Base-by-base conservation (phyloP, 2,113 vertebrate species). In the Uropsilus gracilis region DNA sequence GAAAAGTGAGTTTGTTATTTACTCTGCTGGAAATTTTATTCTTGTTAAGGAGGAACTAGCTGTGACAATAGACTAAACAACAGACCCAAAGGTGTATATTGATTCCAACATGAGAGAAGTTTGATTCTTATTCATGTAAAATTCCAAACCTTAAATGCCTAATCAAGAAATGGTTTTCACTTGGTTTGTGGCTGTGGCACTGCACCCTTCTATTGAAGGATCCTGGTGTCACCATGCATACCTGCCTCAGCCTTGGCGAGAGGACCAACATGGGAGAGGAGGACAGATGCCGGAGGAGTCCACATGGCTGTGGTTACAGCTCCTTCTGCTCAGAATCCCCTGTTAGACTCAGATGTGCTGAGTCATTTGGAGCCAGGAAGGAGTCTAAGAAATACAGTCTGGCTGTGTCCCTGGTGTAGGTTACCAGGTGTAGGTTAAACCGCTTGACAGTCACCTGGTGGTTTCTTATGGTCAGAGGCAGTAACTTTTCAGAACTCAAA, bases 141-240 rank as follows among this genome's bases (percentile, higher is more conserved):
- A 17, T 34, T 68, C 64, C 16, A 37, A 68, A 68, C 20, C 9
- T 3, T 34, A 68, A n/a, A 68, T 68, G 16, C 28, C n/a, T 68
- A n/a, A 18, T 4, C 13, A 68, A 34, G 32, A 68, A 14, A 16
- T 34, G 6, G 32, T 34, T 68, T 68, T 34, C 32, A 34, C 13
- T 20, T 22, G 18, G 16, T 61, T 61, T 2, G 46, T 97, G 97
- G 94, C 0, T 0, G 0, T 0, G 63, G 22, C 72, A 97, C n/a
- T 66, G 0, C 12, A 34, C 77, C 84, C 78, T 87, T 72, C 2
- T 68, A 90, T 73, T 85, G 37, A 78, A 72, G 50, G 46, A 8
- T 37, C 46, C 53, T 17, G 32, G 17, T 16, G n/a, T n/a, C n/a
- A n/a, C n/a, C n/a, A n/a, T n/a, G n/a, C n/a, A n/a, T n/a, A n/a